Percentiles rank a stretch among this genome's conserved stretches.
Evolutionary conservation across 2,797 vertebrate species (phyloP).

Genomic region (Sandelia bainsii): DNA sequence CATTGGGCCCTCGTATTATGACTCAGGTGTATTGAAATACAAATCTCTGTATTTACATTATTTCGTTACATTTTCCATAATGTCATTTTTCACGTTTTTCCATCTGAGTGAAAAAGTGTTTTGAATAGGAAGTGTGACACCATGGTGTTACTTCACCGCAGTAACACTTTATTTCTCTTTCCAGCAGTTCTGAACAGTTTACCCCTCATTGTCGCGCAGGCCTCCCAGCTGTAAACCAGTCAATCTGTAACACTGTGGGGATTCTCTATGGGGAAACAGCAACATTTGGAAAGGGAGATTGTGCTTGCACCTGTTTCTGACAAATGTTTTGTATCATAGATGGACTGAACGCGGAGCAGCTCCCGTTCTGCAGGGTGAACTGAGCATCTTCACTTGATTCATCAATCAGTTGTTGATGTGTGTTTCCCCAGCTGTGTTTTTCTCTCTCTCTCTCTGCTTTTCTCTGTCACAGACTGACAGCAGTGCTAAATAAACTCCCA

Average conservation of each 20-base stretch:
- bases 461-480: constrained; percentile 15
- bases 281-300: constrained; percentile 44
- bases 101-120: constrained; percentile 18
- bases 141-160: constrained; percentile 6
- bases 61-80: neutral
- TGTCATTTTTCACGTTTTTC: constrained; percentile 16
- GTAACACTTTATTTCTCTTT: constrained; percentile 43
- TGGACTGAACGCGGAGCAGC: constrained; percentile 38
- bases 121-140: constrained; percentile 29
- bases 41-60: neutral
- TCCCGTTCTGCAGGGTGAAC: constrained; percentile 3
- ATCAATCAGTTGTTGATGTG: constrained; percentile 33
- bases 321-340: constrained; percentile 36
- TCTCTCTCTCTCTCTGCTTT: neutral
- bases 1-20: neutral
- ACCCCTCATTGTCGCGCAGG: constrained; percentile 35
- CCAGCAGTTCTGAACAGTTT: constrained; percentile 38
- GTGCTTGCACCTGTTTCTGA: constrained; percentile 44
- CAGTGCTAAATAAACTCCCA: neutral
- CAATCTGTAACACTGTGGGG: constrained; percentile 46
- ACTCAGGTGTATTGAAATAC: neutral
- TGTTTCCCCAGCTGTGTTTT: neutral
- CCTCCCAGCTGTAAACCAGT: constrained; percentile 61
- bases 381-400: constrained; percentile 32
- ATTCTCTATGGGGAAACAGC: constrained; percentile 47